These are phyloP conservation scores for Tetropium fuscum DNA, from an alignment of 2,888 invertebrate species.

Conservation along the genomic window DNA sequence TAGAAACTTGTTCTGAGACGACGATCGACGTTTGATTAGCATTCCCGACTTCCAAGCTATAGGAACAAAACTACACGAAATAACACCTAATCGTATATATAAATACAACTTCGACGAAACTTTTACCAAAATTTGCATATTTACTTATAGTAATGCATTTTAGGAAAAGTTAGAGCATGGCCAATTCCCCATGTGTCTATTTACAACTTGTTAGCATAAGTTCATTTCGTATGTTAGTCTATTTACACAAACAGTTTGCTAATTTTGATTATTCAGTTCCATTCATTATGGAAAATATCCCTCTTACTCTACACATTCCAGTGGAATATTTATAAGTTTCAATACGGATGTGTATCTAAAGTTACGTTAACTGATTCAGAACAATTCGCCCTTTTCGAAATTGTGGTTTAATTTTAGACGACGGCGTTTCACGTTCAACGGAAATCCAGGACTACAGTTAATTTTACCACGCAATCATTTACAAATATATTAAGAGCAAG, in stretches of 20 bases:
- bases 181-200: constrained; percentile 36
- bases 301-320: background rate
- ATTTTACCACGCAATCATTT: no score
- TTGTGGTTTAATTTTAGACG: no score
- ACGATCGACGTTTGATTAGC: no score
- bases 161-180: constrained; percentile 37
- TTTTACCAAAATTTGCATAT: constrained; percentile 54
- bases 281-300: constrained; percentile 40
- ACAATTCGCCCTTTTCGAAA: no score
- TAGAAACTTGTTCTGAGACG: no score
- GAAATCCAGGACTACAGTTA: no score
- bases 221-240: constrained; percentile 40
- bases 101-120: constrained; percentile 49
- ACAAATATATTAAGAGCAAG: no score
- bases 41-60: no score
- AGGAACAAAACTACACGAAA: constrained; percentile 42
- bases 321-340: constrained; percentile 11
- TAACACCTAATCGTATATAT: constrained; percentile 50
- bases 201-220: constrained; percentile 46
- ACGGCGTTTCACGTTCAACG: no score
- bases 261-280: constrained; percentile 41
- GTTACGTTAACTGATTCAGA: no score
- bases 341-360: background rate
- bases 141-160: constrained; percentile 52
- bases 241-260: constrained; percentile 44